Evolutionary conservation across 2,888 invertebrate species (phyloP).

Genomic region (Rhorus exstirpatorius): DNA sequence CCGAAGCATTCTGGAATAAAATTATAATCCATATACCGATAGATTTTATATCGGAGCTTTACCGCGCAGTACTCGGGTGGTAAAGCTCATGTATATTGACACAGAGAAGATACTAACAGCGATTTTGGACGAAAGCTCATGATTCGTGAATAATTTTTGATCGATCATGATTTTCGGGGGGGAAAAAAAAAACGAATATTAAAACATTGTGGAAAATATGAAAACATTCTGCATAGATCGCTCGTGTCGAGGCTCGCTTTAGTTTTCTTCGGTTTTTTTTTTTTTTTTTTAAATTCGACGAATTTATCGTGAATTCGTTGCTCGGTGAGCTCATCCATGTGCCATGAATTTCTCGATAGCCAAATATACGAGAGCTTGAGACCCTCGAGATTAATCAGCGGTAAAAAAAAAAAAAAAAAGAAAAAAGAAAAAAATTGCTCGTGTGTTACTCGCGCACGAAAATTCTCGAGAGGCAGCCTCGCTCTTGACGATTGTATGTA

Average conservation of each 20-base stretch:
- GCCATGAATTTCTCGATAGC: slow-evolving; percentile 18
- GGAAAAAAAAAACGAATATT: too few species aligned
- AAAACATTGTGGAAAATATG: too few species aligned
- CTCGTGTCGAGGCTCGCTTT: too few species aligned
- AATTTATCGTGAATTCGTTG: slow-evolving; percentile 14
- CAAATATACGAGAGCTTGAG: slow-evolving; percentile 17
- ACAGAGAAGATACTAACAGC: too few species aligned
- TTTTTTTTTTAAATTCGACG: slow-evolving; percentile 19
- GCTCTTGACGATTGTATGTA: slow-evolving; percentile 12
- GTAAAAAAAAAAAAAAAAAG: slow-evolving; percentile 1
- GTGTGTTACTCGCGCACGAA: slow-evolving; percentile 1
- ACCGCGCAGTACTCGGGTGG: too few species aligned
- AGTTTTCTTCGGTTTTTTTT: too few species aligned
- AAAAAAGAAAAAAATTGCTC: neutral
- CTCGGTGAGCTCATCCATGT: slow-evolving; percentile 5
- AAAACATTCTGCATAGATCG: too few species aligned
- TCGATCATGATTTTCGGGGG: too few species aligned
- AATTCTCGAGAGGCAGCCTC: slow-evolving; percentile 22
- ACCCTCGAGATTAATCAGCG: slow-evolving; percentile 30
- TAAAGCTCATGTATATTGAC: too few species aligned
- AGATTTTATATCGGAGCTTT: neutral
- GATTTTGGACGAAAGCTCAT: too few species aligned
- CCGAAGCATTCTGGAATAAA: too few species aligned
- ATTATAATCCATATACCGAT: neutral
- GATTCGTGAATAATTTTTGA: too few species aligned